Base-by-base conservation (phyloP, 1,140 invertebrate species). In the Lepidostoma basale region DNA sequence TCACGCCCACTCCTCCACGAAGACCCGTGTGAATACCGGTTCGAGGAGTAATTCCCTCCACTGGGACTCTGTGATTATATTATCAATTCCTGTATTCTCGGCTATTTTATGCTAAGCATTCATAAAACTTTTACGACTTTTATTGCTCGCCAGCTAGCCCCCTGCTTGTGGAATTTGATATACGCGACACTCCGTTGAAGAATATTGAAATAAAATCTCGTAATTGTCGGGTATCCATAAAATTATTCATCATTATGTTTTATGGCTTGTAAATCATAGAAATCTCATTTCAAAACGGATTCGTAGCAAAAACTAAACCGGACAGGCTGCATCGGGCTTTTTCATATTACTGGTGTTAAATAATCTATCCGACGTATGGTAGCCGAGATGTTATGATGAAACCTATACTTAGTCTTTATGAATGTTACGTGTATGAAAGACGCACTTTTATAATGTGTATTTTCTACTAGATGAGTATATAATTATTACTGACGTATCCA, bases 101-200 rank as follows among this genome's bases (percentile, higher is more conserved):
- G 23, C 16, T 60, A 60, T 60, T 60, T 60, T 60, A 60, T 44
- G 56, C 56, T n/a, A 60, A 60, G 56, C 56, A 60, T 60, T 40
- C 20, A 49, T 49, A 56, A 60, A 60, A 42, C 22, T 60, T 60
- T 60, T 59, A 59, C 42, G 56, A 60, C 56, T 60, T 60, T 60
- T 60, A 60, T 60, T 60, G 56, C 23, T 56, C 25, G 5, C 33
- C 14, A 33, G 52, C 33, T 25, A 26, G 52, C 33, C 36, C 39
- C 36, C 56, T 60, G 14, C 36, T 60, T 60, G 39, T 42, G 36
- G 56, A 60, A 60, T 60, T 60, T 60, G 36, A 60, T 60, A 60
- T 60, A 60, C 39, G 39, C 39, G 39, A 40, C 56, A 60, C 36
- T 40, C 56, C 3, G 2, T 1, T 18, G 10, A 14, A 22, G 56